Base-by-base conservation (phyloP, 2,113 vertebrate genomes). In the Nesospiza acunhae region DNA sequence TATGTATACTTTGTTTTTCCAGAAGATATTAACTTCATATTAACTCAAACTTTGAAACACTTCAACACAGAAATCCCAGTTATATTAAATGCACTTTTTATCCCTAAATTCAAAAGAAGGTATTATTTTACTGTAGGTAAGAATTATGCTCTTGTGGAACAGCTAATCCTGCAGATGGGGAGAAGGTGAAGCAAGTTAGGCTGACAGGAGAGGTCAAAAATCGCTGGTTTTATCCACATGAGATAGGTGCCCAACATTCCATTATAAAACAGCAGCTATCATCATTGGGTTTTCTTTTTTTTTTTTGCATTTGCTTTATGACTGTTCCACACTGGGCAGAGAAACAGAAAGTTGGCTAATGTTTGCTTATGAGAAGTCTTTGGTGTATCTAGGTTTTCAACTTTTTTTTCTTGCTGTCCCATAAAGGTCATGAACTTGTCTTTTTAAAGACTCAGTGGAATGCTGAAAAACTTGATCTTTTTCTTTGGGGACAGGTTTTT, bases 261-360 rank as follows among this genome's bases (percentile, higher is more conserved):
- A 9, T 42, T 17, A 44, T 27, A 63, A 76, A 83, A 23, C 14
- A 60, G 30, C 5, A 27, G 31, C 8, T 21, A 1, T 75, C 16
- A 26, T 59, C 2, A 15, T 7, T 27, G 5, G 0, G 17, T 11
- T 7, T n/a, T n/a, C n/a, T n/a, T 47, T 31, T 39, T 39, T 66
- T 84, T 58, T 33, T 59, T 59, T 64, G 52, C 56, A 73, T 49
- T 86, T 86, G 5, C 13, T 73, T 56, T 86, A 60, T 49, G 24
- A 9, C 53, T 86, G 7, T 69, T 76, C 46, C 58, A 62, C 53
- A 35, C 26, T 5, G 9, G 13, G 6, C 44, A 73, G n/a, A 58
- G 22, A 58, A 66, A 39, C 14, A 60, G 24, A n/a, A 56, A 16
- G 13, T 14, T 35, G n/a, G 13, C 33, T 80, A 53, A 37, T 44